Conservation (phyloP, 2,797 vertebrate species). For the Sebastes matsubarae region DNA sequence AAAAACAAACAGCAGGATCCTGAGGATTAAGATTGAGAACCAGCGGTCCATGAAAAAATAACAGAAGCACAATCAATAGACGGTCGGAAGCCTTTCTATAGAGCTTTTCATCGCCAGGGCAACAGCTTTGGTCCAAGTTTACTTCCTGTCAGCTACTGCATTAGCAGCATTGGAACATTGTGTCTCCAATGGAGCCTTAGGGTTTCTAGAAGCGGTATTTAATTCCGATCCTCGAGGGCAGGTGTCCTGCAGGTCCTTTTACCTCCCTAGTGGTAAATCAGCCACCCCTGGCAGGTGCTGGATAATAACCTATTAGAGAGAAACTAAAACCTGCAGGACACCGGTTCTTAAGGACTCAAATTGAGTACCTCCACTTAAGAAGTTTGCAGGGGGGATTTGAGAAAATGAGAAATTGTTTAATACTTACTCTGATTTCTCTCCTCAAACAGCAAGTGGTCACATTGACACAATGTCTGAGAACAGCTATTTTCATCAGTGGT, state of each 20-base stretch:
- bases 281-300: neutral
- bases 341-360: constrained; percentile 9
- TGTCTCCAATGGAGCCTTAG: neutral
- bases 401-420: constrained; percentile 36
- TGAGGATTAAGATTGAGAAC: constrained; percentile 5
- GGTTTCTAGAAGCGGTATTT: neutral
- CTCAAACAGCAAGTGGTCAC: constrained; percentile 11
- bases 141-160: neutral
- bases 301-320: neutral
- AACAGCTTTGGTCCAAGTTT: neutral
- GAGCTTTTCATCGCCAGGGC: neutral
- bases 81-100: neutral
- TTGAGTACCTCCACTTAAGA: constrained; percentile 10
- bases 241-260: constrained; percentile 1
- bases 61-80: neutral
- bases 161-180: neutral
- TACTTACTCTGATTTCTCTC: constrained; percentile 11
- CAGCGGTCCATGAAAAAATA: neutral
- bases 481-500: constrained; percentile 20
- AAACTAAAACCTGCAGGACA: constrained; percentile 24
- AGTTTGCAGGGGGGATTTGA: neutral
- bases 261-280: constrained; percentile 14
- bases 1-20: neutral
- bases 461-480: constrained; percentile 12
- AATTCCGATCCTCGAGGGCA: neutral